Evolutionary conservation across 2,888 invertebrate genomes (phyloP), one percentile per base, ranked within the genome.

Genomic region (Drosophila macrospina): DNA sequence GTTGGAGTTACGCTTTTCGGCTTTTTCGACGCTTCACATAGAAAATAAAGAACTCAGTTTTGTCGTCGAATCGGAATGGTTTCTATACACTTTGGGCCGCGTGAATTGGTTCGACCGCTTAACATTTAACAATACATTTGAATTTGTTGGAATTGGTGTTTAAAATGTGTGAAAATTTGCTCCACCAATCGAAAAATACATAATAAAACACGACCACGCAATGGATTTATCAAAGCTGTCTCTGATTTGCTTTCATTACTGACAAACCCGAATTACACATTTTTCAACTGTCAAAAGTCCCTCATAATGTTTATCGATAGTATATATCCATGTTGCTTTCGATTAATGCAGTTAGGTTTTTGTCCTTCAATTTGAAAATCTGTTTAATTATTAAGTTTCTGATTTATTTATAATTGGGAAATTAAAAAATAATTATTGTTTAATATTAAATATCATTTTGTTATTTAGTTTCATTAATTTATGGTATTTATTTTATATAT

Each of bases 141-240:
- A 82, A 82, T 83, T 83, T 83, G 68, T 77, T 80, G 51, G 64
- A 74, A 68, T 67, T 71, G 76, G 84, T 86, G 78, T 86, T 86
- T 68, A 78, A 79, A 83, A 84, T 81, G 83, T 83, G 84, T 83
- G 74, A 72, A 73, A 66, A 70, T 62, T 60, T 84, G 72, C 41
- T 73, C 24, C 81, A 77, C 86, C 76, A 80, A 67, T 83, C 67
- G 61, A 80, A 80, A 81, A 85, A 78, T 82, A 85, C 67, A 69
- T 78, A 71, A 76, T 71, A 67, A 72, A 70, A 80, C 67, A 65
- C 75, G 63, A 52, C 42, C 36, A 42, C 30, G 26, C 47, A 62
- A 82, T 51, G 13, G 44, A 70, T 54, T 47, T 69, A 47, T 52
- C 86, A 74, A 54, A 42, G 86, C 74, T 64, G 44, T 10, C 60